Evolutionary conservation across 1,140 invertebrate species (phyloP), one percentile per base, ranked within the genome.

Genomic region (Littorina saxatilis): DNA sequence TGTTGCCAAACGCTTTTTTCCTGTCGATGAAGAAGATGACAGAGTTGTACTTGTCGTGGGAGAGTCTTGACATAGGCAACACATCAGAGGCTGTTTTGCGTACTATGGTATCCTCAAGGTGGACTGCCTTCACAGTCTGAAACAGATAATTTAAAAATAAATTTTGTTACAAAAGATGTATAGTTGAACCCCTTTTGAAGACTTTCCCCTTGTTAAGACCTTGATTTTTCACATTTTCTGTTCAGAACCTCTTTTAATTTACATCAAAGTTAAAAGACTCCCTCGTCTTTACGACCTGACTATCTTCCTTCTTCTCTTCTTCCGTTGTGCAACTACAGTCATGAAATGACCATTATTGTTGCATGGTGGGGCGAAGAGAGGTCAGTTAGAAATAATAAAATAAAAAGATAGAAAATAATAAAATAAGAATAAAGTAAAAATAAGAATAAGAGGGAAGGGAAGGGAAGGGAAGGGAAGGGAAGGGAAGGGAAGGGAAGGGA

Each of bases 11-110:
- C 15, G 79, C 68, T 52, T 55, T 72, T 29, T 27, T 32, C 11
- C 79, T n/a, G 39, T 80, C 50, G 27, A 73, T 40, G 29, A 55
- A 37, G 29, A 80, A 80, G 7, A 63, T 37, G n/a, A 80, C 68
- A 17, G 68, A 58, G 37, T 61, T 80, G 52, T 74, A 50, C 15
- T 58, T 73, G 50, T 80, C 79, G n/a, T 68, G 39, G 9, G n/a
- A 20, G 15, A 80, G 29, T 32, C 29, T 70, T 7, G 61, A 20
- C 32, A 73, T 27, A 1, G 79, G 79, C 11, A 80, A 58, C n/a
- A 29, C 23, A 11, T 40, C 66, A 11, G 37, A 43, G 20, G 70
- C 15, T 32, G 79, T 80, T 35, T 43, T 52, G 39, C 40, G 40
- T 40, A 37, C 20, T 0, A 73, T 1, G n/a, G 70, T 37, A 17